Evolutionary conservation across 2,888 invertebrate species (phyloP), one percentile per base, ranked within the genome.

Genomic region (Noctua comes): DNA sequence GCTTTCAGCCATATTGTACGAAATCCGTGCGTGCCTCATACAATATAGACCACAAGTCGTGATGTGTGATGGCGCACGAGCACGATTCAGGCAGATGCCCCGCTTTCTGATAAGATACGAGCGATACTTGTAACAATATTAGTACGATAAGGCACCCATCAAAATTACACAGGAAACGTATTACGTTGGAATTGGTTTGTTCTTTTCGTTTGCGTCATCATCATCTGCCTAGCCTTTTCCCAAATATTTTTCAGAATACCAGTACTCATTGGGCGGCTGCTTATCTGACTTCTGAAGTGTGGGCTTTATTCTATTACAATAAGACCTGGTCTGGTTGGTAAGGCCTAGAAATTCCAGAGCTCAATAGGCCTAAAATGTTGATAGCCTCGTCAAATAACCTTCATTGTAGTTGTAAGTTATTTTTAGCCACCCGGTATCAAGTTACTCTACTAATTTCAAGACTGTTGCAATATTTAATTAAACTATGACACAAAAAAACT

Each of bases 31-130:
- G 84, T 84, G 73, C 27, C 59, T 24, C 36, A 18, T 65, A 68
- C 74, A 80, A 77, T 68, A 59, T 77, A 77, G 71, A 80, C 36
- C 80, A 59, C 66, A 27, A 80, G 76, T 84, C 88, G 89, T 88
- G 88, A 84, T 68, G 69, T 73, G 68, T 76, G 84, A 65, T 36
- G 72, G 73, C 70, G 48, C 46, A 62, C 76, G 68, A 72, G 68
- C 89, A 89, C 89, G 88, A 89, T 75, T 64, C 36, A 66, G 74
- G 68, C 82, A 87, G 82, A 86, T 88, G 86, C 73, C 72, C n/a
- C 57, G 73, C 77, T 74, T 68, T 27, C 51, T 76, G 89, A 88
- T 89, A 89, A 88, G 88, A 88, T 86, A 89, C 81, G 66, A 43
- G 27, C 80, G 69, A 80, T 79, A 71, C 75, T 86, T 40, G 73